These are phyloP conservation scores for Anas georgica DNA, from an alignment of 2,797 vertebrate genomes.

Conservation along the genomic window DNA sequence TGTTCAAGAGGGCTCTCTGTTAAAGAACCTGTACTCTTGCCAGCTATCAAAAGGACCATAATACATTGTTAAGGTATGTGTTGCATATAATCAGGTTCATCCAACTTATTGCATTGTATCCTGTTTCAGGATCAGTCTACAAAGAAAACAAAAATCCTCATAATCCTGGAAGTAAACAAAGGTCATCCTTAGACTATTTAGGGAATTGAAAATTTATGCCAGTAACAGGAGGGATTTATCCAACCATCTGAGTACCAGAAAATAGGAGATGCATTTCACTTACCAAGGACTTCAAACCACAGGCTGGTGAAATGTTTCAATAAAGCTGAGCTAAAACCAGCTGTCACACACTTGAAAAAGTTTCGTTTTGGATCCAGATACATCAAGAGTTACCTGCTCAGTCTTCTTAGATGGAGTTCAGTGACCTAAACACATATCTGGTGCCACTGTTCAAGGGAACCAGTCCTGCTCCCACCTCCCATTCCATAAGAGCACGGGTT, in stretches of 20 bases:
- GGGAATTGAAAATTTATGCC: not conserved
- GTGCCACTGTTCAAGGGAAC: not conserved
- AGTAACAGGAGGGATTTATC: not conserved
- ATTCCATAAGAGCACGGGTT: not conserved
- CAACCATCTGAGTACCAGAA: not conserved
- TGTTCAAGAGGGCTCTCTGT: too few relatives aligned
- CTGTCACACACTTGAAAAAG: not conserved
- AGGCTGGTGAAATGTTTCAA: not conserved
- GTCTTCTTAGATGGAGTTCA: not conserved
- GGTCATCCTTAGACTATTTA: not conserved
- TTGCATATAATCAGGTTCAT: not conserved
- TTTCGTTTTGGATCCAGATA: not conserved
- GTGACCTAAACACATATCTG: fast-evolving
- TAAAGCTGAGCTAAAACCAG: not conserved
- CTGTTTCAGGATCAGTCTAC: not conserved
- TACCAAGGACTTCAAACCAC: not conserved
- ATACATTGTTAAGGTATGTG: not conserved
- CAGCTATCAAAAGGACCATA: not conserved
- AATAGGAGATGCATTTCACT: not conserved
- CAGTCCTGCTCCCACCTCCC: not conserved
- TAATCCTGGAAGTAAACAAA: not conserved
- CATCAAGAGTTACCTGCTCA: not conserved
- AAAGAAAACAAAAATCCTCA: not conserved
- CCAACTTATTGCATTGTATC: not conserved
- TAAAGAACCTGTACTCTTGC: not conserved